phyloP scores from a whole-genome alignment of 2,113 vertebrate genomes.

The Oryctolagus cuniculus region mOryCun1.1 NC_091438.1:145874501-145875000 shows the following conservation, averaged over 20 bases:
- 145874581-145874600: conserved; percentile 26
- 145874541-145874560: background rate
- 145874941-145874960: conserved; percentile 28
- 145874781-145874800: background rate
- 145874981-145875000: conserved; percentile 22
- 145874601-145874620: background rate
- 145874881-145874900: background rate
- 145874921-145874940: background rate
- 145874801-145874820: conserved; percentile 31
- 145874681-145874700: conserved; percentile 51
- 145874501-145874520: background rate
- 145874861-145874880: too few relatives aligned
- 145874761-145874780: background rate
- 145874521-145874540: conserved; percentile 42
- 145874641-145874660: conserved; percentile 47
- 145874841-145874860: too few relatives aligned
- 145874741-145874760: conserved; percentile 7
- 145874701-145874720: conserved; percentile 51
- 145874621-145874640: conserved; percentile 1
- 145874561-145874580: background rate
- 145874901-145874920: background rate
- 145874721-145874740: conserved; percentile 35
- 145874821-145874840: background rate
- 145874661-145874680: conserved; percentile 46
- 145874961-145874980: conserved; percentile 30